Percentiles rank a stretch among this genome's conserved stretches.
phyloP scores from a whole-genome alignment of 2,113 vertebrate genomes.

The Oreochromis niloticus region DNA sequence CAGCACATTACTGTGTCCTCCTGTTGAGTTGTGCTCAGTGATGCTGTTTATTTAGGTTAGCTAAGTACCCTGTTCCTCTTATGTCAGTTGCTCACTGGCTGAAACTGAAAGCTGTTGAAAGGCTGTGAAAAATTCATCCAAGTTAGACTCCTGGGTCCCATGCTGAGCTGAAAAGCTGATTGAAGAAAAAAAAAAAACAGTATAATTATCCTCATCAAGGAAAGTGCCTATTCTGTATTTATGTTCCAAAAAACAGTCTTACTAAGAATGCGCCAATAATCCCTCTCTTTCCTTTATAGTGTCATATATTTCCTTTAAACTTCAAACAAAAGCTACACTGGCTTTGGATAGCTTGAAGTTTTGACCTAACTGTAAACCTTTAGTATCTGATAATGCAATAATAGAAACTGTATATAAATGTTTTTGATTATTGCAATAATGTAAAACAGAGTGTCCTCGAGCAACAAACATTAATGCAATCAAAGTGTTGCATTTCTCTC shows the following conservation, averaged over 20 bases:
- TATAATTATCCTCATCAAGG: conserved; percentile 41
- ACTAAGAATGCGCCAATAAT: conserved; percentile 9
- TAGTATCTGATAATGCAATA: background rate
- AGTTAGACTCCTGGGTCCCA: conserved; percentile 32
- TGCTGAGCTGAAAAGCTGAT: conserved; percentile 41
- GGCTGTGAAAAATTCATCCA: conserved; percentile 48
- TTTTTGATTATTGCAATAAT: background rate
- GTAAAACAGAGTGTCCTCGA: conserved; percentile 3
- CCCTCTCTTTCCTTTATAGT: background rate
- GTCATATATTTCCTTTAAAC: background rate
- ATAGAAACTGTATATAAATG: background rate
- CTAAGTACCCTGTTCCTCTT: conserved; percentile 20
- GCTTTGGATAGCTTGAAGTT: background rate
- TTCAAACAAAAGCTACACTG: background rate
- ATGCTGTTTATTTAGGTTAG: conserved; percentile 39
- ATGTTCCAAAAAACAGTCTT: conserved; percentile 2
- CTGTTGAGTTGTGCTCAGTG: background rate
- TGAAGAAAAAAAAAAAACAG: conserved; percentile 13
- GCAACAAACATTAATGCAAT: background rate
- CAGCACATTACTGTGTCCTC: background rate
- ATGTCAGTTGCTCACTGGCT: conserved; percentile 26
- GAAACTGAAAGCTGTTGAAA: conserved; percentile 40
- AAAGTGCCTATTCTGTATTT: conserved; percentile 24
- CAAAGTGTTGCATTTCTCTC: background rate
- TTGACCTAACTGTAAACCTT: background rate